Evolutionary conservation across 2,113 vertebrate genomes (phyloP).

Genomic region (Diphyllodes magnificus): DNA sequence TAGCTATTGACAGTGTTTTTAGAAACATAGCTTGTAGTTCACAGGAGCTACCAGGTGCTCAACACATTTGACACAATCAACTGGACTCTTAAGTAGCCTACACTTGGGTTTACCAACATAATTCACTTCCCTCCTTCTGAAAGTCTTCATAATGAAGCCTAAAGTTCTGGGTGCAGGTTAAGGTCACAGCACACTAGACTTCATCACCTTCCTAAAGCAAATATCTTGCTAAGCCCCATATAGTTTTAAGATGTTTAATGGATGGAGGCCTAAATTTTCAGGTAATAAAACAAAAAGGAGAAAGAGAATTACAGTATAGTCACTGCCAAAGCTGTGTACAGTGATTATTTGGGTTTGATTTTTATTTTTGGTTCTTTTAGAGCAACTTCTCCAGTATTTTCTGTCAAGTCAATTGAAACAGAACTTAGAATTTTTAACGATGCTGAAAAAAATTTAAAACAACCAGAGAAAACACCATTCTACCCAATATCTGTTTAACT

Average conservation of each 20-base stretch:
- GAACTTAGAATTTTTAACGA: not conserved
- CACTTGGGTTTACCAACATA: not conserved
- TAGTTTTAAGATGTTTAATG: not conserved
- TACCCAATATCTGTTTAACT: not conserved
- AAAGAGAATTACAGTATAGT: not conserved
- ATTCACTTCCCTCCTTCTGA: not conserved
- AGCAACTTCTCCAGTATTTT: not conserved
- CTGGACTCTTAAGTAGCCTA: not conserved
- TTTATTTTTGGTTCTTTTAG: not conserved
- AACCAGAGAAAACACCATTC: not conserved
- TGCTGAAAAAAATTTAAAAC: not conserved
- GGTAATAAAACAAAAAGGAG: not conserved
- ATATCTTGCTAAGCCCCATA: not conserved
- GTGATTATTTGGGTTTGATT: not conserved
- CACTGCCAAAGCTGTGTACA: not conserved
- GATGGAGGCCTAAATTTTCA: not conserved
- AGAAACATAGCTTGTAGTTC: not conserved
- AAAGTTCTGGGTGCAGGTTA: not conserved
- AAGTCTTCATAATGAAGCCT: not conserved
- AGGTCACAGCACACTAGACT: not conserved
- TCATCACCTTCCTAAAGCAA: not conserved
- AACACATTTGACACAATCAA: not conserved
- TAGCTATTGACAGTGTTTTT: not conserved
- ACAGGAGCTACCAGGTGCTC: not conserved
- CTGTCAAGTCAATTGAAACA: not conserved